Evolutionary conservation across 2,797 vertebrate species (phyloP).

Genomic region (Sphenodon punctatus): DNA sequence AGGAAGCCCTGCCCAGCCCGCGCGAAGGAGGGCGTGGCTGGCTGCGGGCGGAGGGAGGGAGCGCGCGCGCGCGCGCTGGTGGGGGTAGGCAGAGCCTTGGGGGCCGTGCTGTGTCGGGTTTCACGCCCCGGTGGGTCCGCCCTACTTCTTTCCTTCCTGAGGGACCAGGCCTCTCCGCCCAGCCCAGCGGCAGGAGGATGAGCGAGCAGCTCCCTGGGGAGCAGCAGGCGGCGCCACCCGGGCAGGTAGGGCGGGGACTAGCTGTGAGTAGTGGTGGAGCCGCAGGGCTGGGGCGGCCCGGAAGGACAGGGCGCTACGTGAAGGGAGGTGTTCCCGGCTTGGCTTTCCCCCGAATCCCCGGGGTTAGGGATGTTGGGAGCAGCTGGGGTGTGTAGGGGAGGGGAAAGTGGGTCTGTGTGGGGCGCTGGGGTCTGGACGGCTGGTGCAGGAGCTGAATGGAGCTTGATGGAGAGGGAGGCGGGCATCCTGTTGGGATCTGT

Average conservation of each 20-base stretch:
- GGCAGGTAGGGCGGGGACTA: background rate
- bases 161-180: background rate
- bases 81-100: too few species aligned
- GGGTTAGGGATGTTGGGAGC: background rate
- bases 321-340: background rate
- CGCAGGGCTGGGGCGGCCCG: rapidly evolving
- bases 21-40: background rate
- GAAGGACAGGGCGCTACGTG: too few species aligned
- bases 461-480: too few species aligned
- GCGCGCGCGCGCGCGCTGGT: rapidly evolving
- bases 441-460: too few species aligned
- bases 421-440: too few species aligned
- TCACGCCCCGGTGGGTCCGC: background rate
- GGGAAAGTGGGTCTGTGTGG: too few species aligned
- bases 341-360: too few species aligned
- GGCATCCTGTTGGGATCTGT: too few species aligned
- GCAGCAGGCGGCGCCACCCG: slow-evolving; percentile 46
- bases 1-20: background rate
- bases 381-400: background rate
- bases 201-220: slow-evolving; percentile 22
- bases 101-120: too few species aligned
- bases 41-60: too few species aligned
- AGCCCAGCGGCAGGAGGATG: slow-evolving; percentile 17
- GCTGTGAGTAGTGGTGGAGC: background rate
- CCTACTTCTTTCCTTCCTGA: background rate